phyloP scores from a whole-genome alignment of 2,113 vertebrate genomes.

The Apteryx owenii region DNA sequence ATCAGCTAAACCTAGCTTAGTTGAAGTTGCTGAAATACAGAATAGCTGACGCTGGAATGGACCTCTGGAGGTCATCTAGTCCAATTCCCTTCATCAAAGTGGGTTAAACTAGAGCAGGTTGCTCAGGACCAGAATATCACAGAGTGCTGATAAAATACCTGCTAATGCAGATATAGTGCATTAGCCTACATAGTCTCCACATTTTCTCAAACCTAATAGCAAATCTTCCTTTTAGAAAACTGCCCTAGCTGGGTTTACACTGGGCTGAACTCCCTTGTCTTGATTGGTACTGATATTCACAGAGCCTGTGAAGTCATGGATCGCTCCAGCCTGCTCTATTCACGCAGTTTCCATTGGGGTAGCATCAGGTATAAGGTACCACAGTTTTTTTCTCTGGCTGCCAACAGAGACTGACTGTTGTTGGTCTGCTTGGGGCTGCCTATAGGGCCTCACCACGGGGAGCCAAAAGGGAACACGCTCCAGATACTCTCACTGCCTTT shows the following conservation, averaged over 20 bases:
- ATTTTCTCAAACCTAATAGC: conserved; percentile 42
- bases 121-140: background rate
- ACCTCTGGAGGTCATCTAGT: background rate
- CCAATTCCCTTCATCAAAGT: background rate
- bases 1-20: background rate
- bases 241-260: background rate
- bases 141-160: background rate
- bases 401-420: background rate
- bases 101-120: background rate
- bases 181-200: background rate
- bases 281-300: background rate
- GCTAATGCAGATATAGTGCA: background rate
- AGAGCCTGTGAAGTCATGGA: background rate
- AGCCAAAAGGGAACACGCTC: background rate
- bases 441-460: background rate
- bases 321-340: background rate
- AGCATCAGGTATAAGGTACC: background rate
- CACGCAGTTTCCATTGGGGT: background rate
- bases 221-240: background rate
- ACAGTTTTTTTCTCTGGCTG: background rate
- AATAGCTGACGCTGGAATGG: background rate
- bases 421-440: background rate
- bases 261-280: background rate
- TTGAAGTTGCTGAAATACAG: background rate
- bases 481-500: background rate